A percentile compares a stretch with the other conserved stretches of the same genome.
phyloP scores from a whole-genome alignment of 1,140 invertebrate species.

The Scaptomyza montana region DNA sequence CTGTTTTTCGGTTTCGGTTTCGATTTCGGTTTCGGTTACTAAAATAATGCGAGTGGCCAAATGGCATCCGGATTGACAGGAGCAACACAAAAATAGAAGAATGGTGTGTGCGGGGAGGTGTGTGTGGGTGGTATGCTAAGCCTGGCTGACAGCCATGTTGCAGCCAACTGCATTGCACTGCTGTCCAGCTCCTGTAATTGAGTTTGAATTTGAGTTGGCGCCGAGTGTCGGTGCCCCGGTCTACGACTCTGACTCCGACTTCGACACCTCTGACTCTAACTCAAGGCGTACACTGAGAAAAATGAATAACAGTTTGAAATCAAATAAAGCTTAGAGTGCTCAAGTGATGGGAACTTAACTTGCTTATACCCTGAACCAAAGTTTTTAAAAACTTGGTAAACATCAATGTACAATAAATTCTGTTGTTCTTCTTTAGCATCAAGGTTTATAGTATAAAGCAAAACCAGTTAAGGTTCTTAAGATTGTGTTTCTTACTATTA shows the following conservation, averaged over 20 bases:
- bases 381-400: too few species aligned
- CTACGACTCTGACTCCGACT: not conserved
- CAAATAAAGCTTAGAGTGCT: too few species aligned
- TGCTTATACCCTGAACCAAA: too few species aligned
- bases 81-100: too few species aligned
- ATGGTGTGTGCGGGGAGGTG: not conserved
- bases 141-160: not conserved
- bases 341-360: too few species aligned
- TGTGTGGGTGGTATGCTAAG: not conserved
- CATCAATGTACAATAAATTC: too few species aligned
- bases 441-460: too few species aligned
- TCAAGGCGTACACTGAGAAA: not conserved
- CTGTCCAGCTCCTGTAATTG: conserved; percentile 57
- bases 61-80: conserved; percentile 8
- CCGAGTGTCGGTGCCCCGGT: conserved; percentile 5
- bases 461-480: too few species aligned
- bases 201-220: conserved; percentile 19
- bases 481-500: too few species aligned
- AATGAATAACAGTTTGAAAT: not conserved
- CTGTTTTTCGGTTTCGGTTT: conserved; percentile 26
- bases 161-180: conserved; percentile 6
- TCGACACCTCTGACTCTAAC: not conserved
- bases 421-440: too few species aligned
- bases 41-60: conserved; percentile 34
- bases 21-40: conserved; percentile 16